Percentiles rank a stretch among this genome's conserved stretches.
Evolutionary conservation across 1,140 invertebrate species (phyloP).

Genomic region (Samia ricini): DNA sequence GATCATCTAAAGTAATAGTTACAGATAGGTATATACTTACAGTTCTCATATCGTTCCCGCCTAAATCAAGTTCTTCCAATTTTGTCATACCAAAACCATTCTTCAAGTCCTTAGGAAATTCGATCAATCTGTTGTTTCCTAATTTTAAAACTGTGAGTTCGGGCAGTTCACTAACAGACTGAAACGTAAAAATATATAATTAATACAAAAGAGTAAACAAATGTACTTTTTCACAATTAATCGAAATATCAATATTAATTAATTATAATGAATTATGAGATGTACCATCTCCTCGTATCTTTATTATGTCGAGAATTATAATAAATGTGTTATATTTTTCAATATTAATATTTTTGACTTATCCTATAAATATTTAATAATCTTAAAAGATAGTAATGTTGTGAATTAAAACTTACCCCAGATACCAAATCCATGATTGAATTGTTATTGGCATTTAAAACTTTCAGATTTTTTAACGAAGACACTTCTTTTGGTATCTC

Average conservation of each 20-base stretch:
- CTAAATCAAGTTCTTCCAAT: constrained; percentile 64
- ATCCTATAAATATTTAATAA: background rate
- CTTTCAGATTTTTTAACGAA: constrained; percentile 61
- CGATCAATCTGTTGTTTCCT: constrained; percentile 62
- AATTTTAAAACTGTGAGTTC: constrained; percentile 62
- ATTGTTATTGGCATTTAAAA: constrained; percentile 76
- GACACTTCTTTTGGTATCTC: constrained; percentile 75
- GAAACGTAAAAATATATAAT: constrained; percentile 18
- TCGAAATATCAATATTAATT: no score
- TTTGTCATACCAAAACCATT: constrained; percentile 59
- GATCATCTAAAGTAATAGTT: background rate
- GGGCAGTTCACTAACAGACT: constrained; percentile 71
- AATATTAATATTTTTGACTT: background rate
- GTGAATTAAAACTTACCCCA: constrained; percentile 52
- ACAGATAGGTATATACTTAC: constrained; percentile 34
- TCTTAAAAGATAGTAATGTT: background rate
- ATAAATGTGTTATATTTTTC: no score
- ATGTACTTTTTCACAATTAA: no score
- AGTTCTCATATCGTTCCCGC: constrained; percentile 68
- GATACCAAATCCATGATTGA: constrained; percentile 58
- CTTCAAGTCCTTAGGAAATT: constrained; percentile 64
- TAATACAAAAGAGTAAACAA: background rate
- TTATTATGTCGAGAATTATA: no score
- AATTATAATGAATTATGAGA: no score
- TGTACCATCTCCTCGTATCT: no score